Evolutionary conservation across 2,797 vertebrate genomes (phyloP).

Genomic region (Pachyuromys duprasi): DNA sequence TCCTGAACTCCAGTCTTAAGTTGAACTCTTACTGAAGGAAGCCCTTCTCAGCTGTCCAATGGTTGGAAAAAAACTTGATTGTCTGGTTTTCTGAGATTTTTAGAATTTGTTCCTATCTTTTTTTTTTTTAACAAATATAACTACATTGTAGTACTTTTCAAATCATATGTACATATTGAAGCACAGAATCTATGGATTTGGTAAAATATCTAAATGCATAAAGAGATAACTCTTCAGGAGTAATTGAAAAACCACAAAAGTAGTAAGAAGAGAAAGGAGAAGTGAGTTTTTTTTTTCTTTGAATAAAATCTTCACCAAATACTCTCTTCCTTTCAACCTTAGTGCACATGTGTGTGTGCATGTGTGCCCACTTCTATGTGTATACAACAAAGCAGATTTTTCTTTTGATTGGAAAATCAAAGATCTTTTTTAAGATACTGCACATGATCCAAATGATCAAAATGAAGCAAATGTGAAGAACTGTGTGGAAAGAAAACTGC

Average conservation of each 20-base stretch:
- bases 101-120: background rate
- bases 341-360: background rate
- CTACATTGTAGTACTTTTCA: background rate
- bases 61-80: background rate
- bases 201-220: background rate
- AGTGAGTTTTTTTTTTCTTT: background rate
- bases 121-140: background rate
- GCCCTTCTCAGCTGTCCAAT: background rate
- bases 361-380: no score
- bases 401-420: background rate
- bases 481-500: background rate
- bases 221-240: background rate
- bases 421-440: background rate
- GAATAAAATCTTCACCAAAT: background rate
- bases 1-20: background rate
- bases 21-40: background rate
- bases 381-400: background rate
- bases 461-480: background rate
- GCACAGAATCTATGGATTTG: fast-evolving
- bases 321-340: background rate
- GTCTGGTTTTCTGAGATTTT: background rate
- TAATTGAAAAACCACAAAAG: background rate
- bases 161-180: background rate
- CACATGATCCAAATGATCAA: background rate
- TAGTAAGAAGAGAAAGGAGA: fast-evolving